phyloP scores from a whole-genome alignment of 2,797 vertebrate species.

The Chaetodon trifasciatus region DNA sequence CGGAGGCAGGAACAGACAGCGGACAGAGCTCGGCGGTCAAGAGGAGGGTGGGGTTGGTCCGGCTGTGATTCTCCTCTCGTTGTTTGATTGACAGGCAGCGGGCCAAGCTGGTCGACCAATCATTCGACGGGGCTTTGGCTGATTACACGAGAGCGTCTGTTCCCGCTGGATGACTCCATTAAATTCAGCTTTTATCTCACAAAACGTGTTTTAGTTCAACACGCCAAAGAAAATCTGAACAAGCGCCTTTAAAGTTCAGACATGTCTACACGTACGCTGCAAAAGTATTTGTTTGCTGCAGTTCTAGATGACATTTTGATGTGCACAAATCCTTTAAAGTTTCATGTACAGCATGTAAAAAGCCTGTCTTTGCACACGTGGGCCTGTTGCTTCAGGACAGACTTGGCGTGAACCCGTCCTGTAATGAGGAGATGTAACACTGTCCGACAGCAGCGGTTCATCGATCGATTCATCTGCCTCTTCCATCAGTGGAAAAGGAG shows the following conservation, averaged over 20 bases:
- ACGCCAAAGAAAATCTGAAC: background rate
- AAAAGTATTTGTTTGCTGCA: background rate
- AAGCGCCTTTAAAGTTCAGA: background rate
- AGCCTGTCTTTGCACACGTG: background rate
- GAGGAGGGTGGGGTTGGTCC: constrained; percentile 57
- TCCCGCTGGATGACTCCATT: background rate
- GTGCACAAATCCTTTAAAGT: too few species aligned
- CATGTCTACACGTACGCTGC: background rate
- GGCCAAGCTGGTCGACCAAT: constrained; percentile 17
- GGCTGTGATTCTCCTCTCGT: constrained; percentile 51
- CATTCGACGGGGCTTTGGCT: background rate
- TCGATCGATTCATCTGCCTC: constrained; percentile 6
- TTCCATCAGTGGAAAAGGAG: background rate
- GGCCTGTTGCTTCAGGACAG: background rate
- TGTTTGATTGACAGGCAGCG: constrained; percentile 33
- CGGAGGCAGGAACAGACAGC: constrained; percentile 65
- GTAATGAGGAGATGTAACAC: constrained; percentile 1
- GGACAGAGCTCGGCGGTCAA: constrained; percentile 63
- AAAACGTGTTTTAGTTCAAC: background rate
- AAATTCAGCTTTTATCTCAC: background rate
- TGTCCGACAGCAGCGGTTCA: background rate
- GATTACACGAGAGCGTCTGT: background rate
- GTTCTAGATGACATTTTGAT: too few species aligned
- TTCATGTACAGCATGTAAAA: too few species aligned
- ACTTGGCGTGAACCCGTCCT: background rate